Base-by-base conservation (phyloP, 2,113 vertebrate species). In the Bungarus multicinctus region DNA sequence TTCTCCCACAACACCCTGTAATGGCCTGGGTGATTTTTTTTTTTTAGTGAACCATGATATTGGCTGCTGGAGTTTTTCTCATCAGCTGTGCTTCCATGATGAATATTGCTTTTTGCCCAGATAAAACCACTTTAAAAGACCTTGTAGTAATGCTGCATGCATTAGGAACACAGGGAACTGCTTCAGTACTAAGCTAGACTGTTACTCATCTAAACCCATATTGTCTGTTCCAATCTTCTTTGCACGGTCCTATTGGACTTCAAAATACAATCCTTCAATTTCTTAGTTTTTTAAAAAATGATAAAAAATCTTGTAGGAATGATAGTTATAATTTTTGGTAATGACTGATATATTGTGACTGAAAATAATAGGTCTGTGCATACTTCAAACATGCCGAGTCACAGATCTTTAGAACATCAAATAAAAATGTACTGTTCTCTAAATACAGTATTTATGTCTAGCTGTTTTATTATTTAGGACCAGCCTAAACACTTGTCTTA, bases 381-480 rank as follows among this genome's bases (percentile, higher is more conserved):
- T 22, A 43, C 34, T 81, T 81, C 74, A 81, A 43, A 81, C 74
- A 81, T 25, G 88, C 12, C 14, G 86, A 52, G 30, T 88, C 50
- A 34, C 47, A 90, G 60, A 34, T 14, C 20, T 90, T n/a, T 53
- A 69, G 89, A n/a, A n/a, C 5, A 50, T 52, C 69, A 64, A 90
- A 52, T 9, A 60, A 74, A 39, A 90, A 69, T 52, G 0, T 20
- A 12, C 27, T 85, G 89, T 11, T 90, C 20, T 87, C 58, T 52
- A 94, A 89, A 91, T 18, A 88, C 25, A 4, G 39, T 3, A 25
- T 90, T 10, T 92, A 85, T 8, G 94, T 55, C 7, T 22, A 89
- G 25, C 90, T 45, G 2, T 92, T 11, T 14, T 30, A 30, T 93
- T 93, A 20, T 58, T 69, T 95, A 95, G 94, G 64, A 4, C 9